Evolutionary conservation across 2,113 vertebrate species (phyloP).

Genomic region (Podarcis raffonei): DNA sequence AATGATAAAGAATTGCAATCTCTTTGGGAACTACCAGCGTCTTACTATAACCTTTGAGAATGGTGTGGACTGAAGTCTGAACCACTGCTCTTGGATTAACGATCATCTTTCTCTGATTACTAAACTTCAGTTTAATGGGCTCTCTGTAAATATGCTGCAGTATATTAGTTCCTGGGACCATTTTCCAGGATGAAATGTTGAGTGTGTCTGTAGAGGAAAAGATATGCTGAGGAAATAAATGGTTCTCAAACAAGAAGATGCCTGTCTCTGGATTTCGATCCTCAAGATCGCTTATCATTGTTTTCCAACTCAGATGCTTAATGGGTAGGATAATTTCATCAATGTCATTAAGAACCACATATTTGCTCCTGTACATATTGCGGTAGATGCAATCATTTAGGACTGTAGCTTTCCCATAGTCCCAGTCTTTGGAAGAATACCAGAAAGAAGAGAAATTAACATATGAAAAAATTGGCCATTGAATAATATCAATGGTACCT

Average conservation of each 20-base stretch:
- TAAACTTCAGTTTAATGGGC: neutral
- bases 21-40: slow-evolving; percentile 49
- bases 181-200: slow-evolving; percentile 67
- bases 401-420: slow-evolving; percentile 59
- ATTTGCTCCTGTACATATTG: slow-evolving; percentile 62
- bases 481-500: slow-evolving; percentile 76
- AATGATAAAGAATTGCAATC: slow-evolving; percentile 65
- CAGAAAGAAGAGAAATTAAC: slow-evolving; percentile 72
- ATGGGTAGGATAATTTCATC: slow-evolving; percentile 81
- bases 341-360: slow-evolving; percentile 76
- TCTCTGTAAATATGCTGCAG: slow-evolving; percentile 76
- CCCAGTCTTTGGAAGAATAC: slow-evolving; percentile 40
- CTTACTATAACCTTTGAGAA: slow-evolving; percentile 42
- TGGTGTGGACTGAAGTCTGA: slow-evolving; percentile 68
- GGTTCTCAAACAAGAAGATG: slow-evolving; percentile 77
- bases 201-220: slow-evolving; percentile 60
- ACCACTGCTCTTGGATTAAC: slow-evolving; percentile 67
- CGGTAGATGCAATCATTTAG: slow-evolving; percentile 63
- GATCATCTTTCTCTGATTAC: slow-evolving; percentile 67
- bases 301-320: slow-evolving; percentile 62
- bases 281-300: slow-evolving; percentile 69
- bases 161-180: slow-evolving; percentile 78
- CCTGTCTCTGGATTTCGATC: slow-evolving; percentile 59
- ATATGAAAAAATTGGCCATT: slow-evolving; percentile 76
- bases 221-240: slow-evolving; percentile 70